Evolutionary conservation across 2,113 vertebrate genomes (phyloP).

Genomic region (Cyrtonyx montezumae): DNA sequence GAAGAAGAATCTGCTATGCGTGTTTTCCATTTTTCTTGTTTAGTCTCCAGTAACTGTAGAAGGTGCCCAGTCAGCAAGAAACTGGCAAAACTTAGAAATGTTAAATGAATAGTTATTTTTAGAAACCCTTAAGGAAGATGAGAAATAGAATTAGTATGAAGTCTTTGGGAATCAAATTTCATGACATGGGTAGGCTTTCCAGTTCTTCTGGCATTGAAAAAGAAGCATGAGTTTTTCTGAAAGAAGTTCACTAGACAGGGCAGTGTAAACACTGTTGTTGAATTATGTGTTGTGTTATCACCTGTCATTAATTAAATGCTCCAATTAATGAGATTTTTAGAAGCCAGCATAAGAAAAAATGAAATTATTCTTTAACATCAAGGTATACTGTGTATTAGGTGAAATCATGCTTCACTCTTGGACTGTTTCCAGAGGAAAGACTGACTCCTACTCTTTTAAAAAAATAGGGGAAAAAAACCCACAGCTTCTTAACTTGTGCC

Average conservation of each 20-base stretch:
- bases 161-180: neutral
- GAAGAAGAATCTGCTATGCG: neutral
- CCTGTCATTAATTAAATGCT: neutral
- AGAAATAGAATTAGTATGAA: neutral
- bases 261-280: neutral
- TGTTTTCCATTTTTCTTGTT: neutral
- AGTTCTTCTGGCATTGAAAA: neutral
- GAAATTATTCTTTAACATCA: neutral
- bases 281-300: neutral
- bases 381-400: neutral
- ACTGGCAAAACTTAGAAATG: neutral
- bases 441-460: neutral
- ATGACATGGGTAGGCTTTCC: neutral
- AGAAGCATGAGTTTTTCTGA: neutral
- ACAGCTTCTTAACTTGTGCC: neutral
- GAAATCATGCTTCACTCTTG: neutral
- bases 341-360: neutral
- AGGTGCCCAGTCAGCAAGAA: neutral
- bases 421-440: neutral
- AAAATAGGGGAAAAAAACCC: neutral
- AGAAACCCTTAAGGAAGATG: neutral
- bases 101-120: neutral
- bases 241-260: neutral
- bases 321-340: neutral
- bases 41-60: neutral